A percentile compares a stretch with the other conserved stretches of the same genome.
Conservation (phyloP, 2,797 vertebrate genomes). For the Xenentodon cancila region DNA sequence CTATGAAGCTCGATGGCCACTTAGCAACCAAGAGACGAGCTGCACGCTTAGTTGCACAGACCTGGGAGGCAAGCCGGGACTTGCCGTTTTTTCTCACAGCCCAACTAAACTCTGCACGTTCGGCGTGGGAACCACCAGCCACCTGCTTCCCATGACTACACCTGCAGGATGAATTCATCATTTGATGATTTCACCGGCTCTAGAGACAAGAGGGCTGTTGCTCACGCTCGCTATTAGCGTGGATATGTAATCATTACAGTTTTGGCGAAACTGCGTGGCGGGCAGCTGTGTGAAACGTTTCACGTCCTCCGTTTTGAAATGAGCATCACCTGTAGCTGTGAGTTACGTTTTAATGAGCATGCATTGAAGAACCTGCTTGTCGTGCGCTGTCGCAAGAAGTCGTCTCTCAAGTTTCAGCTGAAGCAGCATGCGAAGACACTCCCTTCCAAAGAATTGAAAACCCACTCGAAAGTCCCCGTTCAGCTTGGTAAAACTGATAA, state of each 20-base stretch:
- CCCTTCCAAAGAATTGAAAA: constrained; percentile 65
- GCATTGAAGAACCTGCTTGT: constrained; percentile 81
- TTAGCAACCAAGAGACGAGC: constrained; percentile 17
- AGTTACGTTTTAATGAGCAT: constrained; percentile 54
- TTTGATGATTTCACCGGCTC: constrained; percentile 58
- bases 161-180: constrained; percentile 81
- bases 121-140: constrained; percentile 94
- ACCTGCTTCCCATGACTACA: constrained; percentile 96
- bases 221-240: neutral
- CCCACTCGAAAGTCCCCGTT: constrained; percentile 15
- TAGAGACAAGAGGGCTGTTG: constrained; percentile 9
- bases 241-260: neutral
- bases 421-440: constrained; percentile 70
- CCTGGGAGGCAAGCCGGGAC: constrained; percentile 88
- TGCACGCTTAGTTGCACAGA: constrained; percentile 61
- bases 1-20: constrained; percentile 1
- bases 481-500: constrained; percentile 1
- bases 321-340: constrained; percentile 69
- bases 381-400: constrained; percentile 84
- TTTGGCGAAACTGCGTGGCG: neutral
- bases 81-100: constrained; percentile 74
- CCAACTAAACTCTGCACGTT: constrained; percentile 81
- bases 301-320: constrained; percentile 40
- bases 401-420: constrained; percentile 82
- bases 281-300: constrained; percentile 1